Base-by-base conservation (phyloP, 2,113 vertebrate species). In the Spilogale gracilis region DNA sequence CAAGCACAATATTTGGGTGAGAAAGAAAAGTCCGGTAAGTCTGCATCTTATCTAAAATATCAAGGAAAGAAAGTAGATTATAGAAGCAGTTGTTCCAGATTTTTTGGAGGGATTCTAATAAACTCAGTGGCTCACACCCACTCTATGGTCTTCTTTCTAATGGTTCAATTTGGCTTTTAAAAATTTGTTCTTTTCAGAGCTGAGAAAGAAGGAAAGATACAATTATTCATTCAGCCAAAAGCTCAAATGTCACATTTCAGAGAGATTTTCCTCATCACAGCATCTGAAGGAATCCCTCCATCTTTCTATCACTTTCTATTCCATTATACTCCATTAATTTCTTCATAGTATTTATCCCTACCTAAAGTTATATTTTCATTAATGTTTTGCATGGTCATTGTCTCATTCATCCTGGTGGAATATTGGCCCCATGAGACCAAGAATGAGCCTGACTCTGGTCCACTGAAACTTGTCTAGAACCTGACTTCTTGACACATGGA, bases 161-260 rank as follows among this genome's bases (percentile, higher is more conserved):
- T 7, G 7, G n/a, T 38, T 88, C 25, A 9, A 7, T 58, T 79
- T 63, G 9, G 9, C 16, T 71, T 58, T 76, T 80, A 63, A 63
- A 74, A 76, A 5, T 1, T 65, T 94, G 71, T 94, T 69, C 67
- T 96, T 61, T 76, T 58, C 18, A 86, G 60, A 61, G 12, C 9
- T 23, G 27, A 73, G 7, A 11, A 82, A 76, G 38, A 18, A 12
- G 43, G 43, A 10, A 87, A 81, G 50, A 65, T 38, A 71, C 14
- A 88, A 58, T 50, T 69, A 79, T 43, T 90, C 63, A 65, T 27
- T 85, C 69, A 95, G 65, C n/a, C 83, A 93, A 80, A 23, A 94
- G 27, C 14, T 85, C 21, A 54, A 81, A 60, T 71, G 21, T 76
- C 54, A 85, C 43, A 89, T 6, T 18, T 56, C 65, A 9, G 25